Conservation (phyloP, 1,140 invertebrate genomes). For the Penaeus indicus region DNA sequence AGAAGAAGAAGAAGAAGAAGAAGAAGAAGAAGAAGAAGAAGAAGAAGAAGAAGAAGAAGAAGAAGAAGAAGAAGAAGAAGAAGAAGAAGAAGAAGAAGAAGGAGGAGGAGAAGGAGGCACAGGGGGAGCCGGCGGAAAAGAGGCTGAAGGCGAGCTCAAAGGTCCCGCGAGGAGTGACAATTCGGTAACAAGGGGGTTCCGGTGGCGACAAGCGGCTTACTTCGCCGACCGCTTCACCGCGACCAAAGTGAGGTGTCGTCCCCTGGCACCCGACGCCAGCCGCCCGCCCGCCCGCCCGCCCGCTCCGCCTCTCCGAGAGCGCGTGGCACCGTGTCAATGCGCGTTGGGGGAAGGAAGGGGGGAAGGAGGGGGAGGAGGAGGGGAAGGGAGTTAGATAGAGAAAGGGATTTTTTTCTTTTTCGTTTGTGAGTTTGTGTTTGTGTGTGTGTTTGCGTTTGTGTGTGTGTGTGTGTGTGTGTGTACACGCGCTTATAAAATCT, state of each 20-base stretch:
- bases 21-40: background rate
- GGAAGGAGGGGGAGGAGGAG: background rate
- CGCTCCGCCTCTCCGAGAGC: background rate
- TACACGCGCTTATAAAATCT: background rate
- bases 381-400: background rate
- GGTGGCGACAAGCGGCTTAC: no score
- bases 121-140: background rate
- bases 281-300: slow-evolving; percentile 6
- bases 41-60: background rate
- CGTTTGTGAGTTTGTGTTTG: background rate
- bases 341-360: background rate
- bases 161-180: no score
- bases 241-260: slow-evolving; percentile 4
- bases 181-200: no score
- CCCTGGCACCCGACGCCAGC: slow-evolving; percentile 18
- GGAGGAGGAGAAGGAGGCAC: background rate
- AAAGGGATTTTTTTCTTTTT: background rate
- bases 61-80: background rate
- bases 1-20: background rate
- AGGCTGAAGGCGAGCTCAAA: no score
- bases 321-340: background rate
- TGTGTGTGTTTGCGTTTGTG: background rate
- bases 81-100: background rate
- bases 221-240: no score
- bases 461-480: background rate